Conservation (phyloP, 1,140 invertebrate species). For the Nomia melanderi region DNA sequence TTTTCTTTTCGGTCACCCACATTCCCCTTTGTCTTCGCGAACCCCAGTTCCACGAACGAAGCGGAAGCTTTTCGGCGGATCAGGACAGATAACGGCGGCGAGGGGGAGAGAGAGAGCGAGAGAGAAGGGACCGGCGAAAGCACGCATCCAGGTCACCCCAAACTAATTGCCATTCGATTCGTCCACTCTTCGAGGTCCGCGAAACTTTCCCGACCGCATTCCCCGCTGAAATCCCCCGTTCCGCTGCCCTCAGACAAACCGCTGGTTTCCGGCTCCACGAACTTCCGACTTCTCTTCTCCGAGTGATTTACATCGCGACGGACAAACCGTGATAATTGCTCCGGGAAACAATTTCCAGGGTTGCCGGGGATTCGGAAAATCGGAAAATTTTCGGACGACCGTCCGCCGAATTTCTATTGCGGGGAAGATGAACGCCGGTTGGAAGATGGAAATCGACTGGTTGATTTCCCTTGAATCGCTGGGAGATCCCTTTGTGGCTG, state of each 20-base stretch:
- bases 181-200: conserved; percentile 20
- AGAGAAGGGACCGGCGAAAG: conserved; percentile 9
- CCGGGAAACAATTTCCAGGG: not conserved
- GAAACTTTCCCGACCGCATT: conserved; percentile 43
- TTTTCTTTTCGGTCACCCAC: conserved; percentile 2
- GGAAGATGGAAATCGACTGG: too few relatives aligned
- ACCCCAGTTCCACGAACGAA: not conserved
- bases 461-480: too few relatives aligned
- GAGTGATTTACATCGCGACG: conserved; percentile 15
- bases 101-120: not conserved
- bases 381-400: not conserved
- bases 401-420: too few relatives aligned
- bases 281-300: conserved; percentile 6
- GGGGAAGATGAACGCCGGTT: too few relatives aligned
- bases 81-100: not conserved
- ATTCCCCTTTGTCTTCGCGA: not conserved
- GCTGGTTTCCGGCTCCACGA: conserved; percentile 35
- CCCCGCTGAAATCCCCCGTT: conserved; percentile 28
- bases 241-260: conserved; percentile 36
- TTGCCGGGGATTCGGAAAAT: not conserved
- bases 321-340: conserved; percentile 41
- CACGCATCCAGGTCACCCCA: conserved; percentile 33
- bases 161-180: conserved; percentile 57
- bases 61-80: not conserved
- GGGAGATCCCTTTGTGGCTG: too few relatives aligned